A percentile compares a stretch with the other conserved stretches of the same genome.
phyloP scores from a whole-genome alignment of 2,888 invertebrate genomes.

The Eurytoma californica region DNA sequence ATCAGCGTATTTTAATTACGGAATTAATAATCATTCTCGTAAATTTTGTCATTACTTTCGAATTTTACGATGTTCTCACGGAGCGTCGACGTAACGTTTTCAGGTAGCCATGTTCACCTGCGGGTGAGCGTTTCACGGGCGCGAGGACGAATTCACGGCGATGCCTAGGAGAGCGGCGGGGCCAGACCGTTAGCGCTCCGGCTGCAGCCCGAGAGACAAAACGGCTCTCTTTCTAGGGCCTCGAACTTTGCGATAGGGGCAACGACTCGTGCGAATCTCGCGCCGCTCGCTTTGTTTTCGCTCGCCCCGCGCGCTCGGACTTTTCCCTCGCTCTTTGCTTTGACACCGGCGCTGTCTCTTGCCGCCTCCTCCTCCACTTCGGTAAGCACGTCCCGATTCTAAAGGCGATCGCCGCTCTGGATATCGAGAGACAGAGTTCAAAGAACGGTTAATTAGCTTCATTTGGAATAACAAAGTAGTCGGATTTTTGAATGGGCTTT shows the following conservation, averaged over 20 bases:
- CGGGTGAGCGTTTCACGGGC: neutral
- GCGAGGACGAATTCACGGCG: neutral
- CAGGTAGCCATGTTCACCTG: neutral
- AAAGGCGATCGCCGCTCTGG: no score
- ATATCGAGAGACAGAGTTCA: no score
- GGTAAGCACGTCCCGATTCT: no score
- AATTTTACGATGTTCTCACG: no score
- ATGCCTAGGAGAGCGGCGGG: constrained; percentile 47
- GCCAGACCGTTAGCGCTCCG: constrained; percentile 58
- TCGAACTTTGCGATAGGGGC: constrained; percentile 50
- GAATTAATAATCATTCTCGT: neutral
- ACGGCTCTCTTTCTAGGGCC: constrained; percentile 50
- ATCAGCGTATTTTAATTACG: neutral
- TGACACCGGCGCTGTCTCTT: neutral
- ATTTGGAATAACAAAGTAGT: no score
- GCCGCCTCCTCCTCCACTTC: no score
- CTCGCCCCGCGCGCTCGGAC: neutral
- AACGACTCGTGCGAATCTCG: constrained; percentile 44
- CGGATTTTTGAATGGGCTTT: no score
- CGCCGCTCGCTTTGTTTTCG: constrained; percentile 41
- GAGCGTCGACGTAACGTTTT: no score
- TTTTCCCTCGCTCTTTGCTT: constrained; percentile 2
- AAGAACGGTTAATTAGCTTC: no score
- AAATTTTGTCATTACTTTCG: no score
- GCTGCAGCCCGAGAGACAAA: constrained; percentile 36